Base-by-base conservation (phyloP, 2,888 invertebrate species). In the Trisateles emortualis region DNA sequence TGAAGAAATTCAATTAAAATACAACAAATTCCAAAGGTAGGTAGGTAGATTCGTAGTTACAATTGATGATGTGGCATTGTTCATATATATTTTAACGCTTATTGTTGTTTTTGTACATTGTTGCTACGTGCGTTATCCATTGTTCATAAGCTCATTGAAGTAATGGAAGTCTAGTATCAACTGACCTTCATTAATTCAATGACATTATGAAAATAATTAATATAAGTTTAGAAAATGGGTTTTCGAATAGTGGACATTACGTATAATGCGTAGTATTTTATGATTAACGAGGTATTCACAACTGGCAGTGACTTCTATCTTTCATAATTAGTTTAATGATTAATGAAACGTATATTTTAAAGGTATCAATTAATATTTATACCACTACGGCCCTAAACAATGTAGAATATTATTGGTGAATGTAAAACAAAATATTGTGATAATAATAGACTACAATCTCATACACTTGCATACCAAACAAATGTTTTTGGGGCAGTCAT, bases 391-490 rank as follows among this genome's bases (percentile, higher is more conserved):
- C 10, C 29, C 10, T 35, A 32, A 48, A 36, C 33, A 33, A 32
- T 19, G 13, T 13, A 14, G 1, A 3, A 46, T 60, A 59, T 51
- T 72, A 60, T 69, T 72, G 75, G 51, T 75, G 72, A 76, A 76
- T 65, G 59, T 72, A 49, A 62, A 70, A 78, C 76, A 67, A 80
- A 74, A 76, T 78, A 72, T 78, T 76, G 74, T 74, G 77, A 68
- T 77, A 80, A 77, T 79, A 82, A 78, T 79, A 81, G 78, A 81
- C 74, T 48, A 69, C 73, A 77, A 76, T 78, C 72, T 76, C 79
- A 70, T 68, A 75, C 73, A 72, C 72, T 64, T 72, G 73, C 76
- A 79, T 81, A 74, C 76, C 78, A 68, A 52, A 64, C 72, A 62
- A 76, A 76, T 79, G 76, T 76, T 78, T 76, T 59, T 63, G 68